Conservation (phyloP, 2,797 vertebrate genomes). For the Melanotaenia nigrans region DNA sequence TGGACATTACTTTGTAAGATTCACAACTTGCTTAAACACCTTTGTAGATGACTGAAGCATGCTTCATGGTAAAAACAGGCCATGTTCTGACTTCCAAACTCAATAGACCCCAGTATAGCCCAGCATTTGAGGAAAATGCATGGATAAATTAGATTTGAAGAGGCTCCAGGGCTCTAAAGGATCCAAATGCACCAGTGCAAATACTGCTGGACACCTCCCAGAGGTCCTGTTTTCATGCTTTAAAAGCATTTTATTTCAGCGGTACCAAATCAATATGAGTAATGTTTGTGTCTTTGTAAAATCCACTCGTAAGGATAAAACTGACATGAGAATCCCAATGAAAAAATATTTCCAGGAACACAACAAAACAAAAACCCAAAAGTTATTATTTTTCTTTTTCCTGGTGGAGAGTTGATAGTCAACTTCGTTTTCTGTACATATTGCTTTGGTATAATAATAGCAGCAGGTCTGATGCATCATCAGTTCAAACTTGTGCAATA, state of each 20-base stretch:
- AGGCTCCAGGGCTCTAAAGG: neutral
- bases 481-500: neutral
- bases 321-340: neutral
- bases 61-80: neutral
- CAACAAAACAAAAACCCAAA: neutral
- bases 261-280: neutral
- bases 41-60: neutral
- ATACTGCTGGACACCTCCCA: neutral
- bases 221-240: neutral
- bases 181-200: neutral
- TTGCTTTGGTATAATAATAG: neutral
- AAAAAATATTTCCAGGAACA: neutral
- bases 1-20: neutral
- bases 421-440: neutral
- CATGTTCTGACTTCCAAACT: neutral
- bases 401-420: neutral
- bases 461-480: neutral
- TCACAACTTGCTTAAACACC: neutral
- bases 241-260: no score
- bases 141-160: neutral
- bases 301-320: neutral
- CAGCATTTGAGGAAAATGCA: neutral
- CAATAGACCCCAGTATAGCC: neutral
- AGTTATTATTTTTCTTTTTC: neutral
- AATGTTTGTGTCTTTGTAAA: neutral